Evolutionary conservation across 1,140 invertebrate genomes (phyloP).

Genomic region (Acromyrmex charruanus): DNA sequence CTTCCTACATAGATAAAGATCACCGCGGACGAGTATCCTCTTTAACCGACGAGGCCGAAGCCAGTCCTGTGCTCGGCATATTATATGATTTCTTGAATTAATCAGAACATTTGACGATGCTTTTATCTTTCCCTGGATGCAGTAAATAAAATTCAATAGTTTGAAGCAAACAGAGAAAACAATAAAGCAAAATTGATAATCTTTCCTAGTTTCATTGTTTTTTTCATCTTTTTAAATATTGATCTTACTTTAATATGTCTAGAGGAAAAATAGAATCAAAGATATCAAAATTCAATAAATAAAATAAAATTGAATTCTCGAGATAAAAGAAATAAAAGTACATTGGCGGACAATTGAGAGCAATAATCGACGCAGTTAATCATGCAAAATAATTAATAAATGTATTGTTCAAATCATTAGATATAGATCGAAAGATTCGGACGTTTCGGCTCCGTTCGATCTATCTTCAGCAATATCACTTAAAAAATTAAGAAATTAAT

Average conservation of each 20-base stretch:
- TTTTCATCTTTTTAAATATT: background rate
- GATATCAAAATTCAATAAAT: background rate
- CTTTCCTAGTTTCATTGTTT: background rate
- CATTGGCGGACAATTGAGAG: no score
- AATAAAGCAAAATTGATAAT: background rate
- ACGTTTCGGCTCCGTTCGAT: no score
- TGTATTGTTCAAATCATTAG: no score
- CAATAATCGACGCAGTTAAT: no score
- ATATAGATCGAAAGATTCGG: no score
- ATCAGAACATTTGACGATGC: constrained; percentile 72
- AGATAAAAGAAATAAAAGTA: no score
- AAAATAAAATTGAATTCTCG: no score
- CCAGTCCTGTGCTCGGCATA: constrained; percentile 54
- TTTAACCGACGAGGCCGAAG: constrained; percentile 74
- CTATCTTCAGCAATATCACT: no score
- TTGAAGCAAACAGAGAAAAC: background rate
- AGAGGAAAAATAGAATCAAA: background rate
- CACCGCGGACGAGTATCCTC: constrained; percentile 72
- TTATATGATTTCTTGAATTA: constrained; percentile 75
- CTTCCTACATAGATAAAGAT: constrained; percentile 80
- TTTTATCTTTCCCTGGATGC: constrained; percentile 31
- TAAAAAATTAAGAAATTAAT: no score
- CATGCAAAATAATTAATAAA: no score
- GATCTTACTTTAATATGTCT: background rate
- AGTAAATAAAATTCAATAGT: constrained; percentile 13